These are phyloP conservation scores for Pan paniscus DNA, from an alignment of 2,113 vertebrate species.

Conservation along the genomic window DNA sequence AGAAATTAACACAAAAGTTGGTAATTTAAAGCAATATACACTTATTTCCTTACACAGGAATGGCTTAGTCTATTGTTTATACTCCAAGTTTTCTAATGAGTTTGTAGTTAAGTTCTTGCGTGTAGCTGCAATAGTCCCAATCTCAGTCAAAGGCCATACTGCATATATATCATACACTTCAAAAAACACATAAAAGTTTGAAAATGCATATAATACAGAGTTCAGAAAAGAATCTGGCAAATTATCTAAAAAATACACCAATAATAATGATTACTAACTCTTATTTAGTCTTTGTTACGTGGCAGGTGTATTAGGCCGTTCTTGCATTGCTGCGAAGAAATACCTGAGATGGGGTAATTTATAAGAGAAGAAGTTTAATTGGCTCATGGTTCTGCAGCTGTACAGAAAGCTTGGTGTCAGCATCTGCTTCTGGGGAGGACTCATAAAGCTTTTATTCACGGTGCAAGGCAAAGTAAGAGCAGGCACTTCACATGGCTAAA, in stretches of 20 bases:
- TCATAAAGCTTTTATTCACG: too few species aligned
- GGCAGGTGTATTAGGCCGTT: too few species aligned
- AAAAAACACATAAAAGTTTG: not conserved
- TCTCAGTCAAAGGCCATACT: not conserved
- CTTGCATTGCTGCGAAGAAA: too few species aligned
- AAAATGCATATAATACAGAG: not conserved
- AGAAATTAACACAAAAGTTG: not conserved
- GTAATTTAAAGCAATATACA: not conserved
- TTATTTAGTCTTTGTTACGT: not conserved
- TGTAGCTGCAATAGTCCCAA: not conserved
- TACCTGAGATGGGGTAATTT: too few species aligned
- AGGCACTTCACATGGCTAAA: too few species aligned
- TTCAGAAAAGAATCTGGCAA: not conserved
- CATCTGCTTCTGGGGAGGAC: too few species aligned
- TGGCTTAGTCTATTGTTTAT: not conserved
- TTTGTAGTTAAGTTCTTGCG: not conserved
- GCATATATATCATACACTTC: not conserved
- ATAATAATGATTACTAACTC: not conserved
- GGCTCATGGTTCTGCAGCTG: too few species aligned
- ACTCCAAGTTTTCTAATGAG: not conserved
- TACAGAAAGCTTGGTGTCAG: too few species aligned
- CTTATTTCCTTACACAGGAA: not conserved
- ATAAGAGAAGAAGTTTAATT: too few species aligned
- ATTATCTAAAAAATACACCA: not conserved
- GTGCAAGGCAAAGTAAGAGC: too few species aligned